Base-by-base conservation (phyloP, 2,797 vertebrate species). In the Melanotaenia pygmaea region DNA sequence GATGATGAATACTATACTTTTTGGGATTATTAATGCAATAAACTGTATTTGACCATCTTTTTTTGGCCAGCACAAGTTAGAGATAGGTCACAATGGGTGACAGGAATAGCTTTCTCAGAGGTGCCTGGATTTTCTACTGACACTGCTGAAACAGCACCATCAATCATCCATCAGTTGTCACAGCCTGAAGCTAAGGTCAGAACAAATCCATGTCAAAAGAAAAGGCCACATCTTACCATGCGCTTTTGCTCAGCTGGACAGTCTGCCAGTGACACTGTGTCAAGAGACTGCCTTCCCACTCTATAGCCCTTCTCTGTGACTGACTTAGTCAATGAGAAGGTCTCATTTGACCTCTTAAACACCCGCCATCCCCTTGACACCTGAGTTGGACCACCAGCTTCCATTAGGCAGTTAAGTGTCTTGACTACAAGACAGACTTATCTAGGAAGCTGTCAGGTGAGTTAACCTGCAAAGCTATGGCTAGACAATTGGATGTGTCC, bases 131-230 rank as follows among this genome's bases (percentile, higher is more conserved):
- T 90, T 82, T 74, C 66, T 65, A 77, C 80, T 83, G 86, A 92
- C 85, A 88, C 86, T 79, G 89, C 89, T 86, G 87, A 90, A 90
- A 92, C 86, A 60, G 89, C 83, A 86, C 82, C 91, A 91, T 94
- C 93, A 94, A 91, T 95, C 94, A 92, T 75, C 88, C 88, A 89
- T 94, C 92, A 94, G 88, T 87, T 94, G 94, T 95, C 93, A 94
- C 74, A 67, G 81, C 81, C 81, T 74, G 82, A 81, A 93, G 88
- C 88, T 38, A 62, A 89, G 93, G 93, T 94, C 93, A 92, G 73
- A 85, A 80, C 89, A 88, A 92, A 91, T 90, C 89, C 86, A 80
- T 88, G 89, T 94, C 92, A 92, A 91, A 86, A 88, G 89, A 88
- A 93, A 92, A 91, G 92, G 89, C 90, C 89, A 90, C 81, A 80